Evolutionary conservation across 2,797 vertebrate genomes (phyloP).

Genomic region (Enteromius mattozi): DNA sequence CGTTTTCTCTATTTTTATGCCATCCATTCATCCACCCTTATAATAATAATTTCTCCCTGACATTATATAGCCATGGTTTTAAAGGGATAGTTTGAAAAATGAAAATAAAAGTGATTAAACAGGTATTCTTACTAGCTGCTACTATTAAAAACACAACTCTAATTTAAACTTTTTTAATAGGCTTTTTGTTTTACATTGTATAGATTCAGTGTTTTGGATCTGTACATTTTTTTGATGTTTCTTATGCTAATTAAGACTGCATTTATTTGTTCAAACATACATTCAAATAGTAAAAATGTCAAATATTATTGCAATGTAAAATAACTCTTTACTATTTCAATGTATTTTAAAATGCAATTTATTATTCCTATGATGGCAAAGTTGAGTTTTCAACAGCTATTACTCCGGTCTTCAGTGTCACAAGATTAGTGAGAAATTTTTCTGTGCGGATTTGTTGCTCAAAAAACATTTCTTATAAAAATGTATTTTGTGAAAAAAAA

Average conservation of each 20-base stretch:
- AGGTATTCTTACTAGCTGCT: not conserved
- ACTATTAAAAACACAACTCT: not conserved
- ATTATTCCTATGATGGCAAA: not conserved
- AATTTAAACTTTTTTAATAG: not conserved
- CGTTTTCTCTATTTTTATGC: not conserved
- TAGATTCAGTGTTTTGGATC: not conserved
- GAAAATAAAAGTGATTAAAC: not conserved
- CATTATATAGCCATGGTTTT: not conserved
- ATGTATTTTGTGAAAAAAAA: too few relatives aligned
- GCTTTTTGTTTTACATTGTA: not conserved
- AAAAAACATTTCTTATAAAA: not conserved
- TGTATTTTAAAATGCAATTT: not conserved
- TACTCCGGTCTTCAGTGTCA: not conserved
- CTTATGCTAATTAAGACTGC: not conserved
- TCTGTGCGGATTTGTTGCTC: not conserved
- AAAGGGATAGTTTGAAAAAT: not conserved
- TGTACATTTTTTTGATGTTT: not conserved
- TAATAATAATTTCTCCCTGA: conserved; percentile 10
- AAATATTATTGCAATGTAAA: not conserved
- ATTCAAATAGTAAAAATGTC: not conserved
- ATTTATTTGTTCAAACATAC: not conserved
- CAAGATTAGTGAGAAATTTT: not conserved
- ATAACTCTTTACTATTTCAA: not conserved
- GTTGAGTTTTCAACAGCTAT: not conserved
- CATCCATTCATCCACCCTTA: conserved; percentile 2